Base-by-base conservation (phyloP, 2,113 vertebrate genomes). In the Passer montanus region DNA sequence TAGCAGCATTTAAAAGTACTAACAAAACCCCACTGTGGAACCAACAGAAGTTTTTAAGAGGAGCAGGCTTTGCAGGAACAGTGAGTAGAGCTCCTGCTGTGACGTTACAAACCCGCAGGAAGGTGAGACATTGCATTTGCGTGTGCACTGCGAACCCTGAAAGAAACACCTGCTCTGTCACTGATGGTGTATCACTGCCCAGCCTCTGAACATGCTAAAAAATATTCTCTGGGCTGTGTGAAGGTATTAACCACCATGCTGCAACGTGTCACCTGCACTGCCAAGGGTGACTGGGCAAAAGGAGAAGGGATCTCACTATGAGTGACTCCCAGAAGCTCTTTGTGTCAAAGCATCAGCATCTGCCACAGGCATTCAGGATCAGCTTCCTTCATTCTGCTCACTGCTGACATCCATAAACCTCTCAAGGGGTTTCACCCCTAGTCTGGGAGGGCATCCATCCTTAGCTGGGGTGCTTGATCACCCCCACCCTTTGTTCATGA, bases 251-350 rank as follows among this genome's bases (percentile, higher is more conserved):
- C 63, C 46, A n/a, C 15, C 49, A 15, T 14, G 37, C 41, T 77
- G 41, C 60, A 84, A 68, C 1, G 0, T 19, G 23, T 31, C 27
- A 73, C 56, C 66, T 19, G n/a, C 70, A 56, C 21, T 13, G 63
- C 72, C 72, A 39, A 24, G 44, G 60, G 58, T 64, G 67, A 83
- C 31, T 66, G n/a, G 60, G 68, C 63, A 88, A 47, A 26, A 66
- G 55, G 66, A 82, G 79, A 79, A 70, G 1, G 20, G 53, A 39
- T 67, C 52, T 89, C 47, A 33, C 43, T 11, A 20, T 44, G 58
- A 84, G 18, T 1, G 1, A 35, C n/a, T 85, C 37, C 66, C 16
- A 59, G 19, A 39, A 46, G 46, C 23, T 0, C 0, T 64, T 82
- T 49, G 20, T 16, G 20, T 80, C 27, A 52, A 60, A 10, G 7